A percentile compares a stretch with the other conserved stretches of the same genome.
phyloP scores from a whole-genome alignment of 2,888 invertebrate species.

The Hoplodrina blanda region DNA sequence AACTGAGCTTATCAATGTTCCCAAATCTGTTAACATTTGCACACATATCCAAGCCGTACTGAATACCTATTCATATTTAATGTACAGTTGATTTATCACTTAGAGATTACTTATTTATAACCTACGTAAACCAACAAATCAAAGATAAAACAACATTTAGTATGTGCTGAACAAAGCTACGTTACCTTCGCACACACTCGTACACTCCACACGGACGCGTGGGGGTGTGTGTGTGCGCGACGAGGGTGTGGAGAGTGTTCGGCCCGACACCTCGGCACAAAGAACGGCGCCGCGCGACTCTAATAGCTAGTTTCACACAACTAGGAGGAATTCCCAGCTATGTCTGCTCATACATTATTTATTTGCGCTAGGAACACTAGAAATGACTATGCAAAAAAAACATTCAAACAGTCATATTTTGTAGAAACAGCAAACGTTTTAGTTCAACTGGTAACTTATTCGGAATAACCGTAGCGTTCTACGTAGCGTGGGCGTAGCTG shows the following conservation, averaged over 20 bases:
- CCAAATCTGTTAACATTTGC: no score
- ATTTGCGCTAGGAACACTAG: background rate
- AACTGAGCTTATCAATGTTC: no score
- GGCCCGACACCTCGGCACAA: conserved; percentile 88
- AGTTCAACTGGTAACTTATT: no score
- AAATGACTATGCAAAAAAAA: background rate
- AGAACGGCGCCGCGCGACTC: conserved; percentile 73
- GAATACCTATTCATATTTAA: background rate
- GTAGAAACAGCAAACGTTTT: background rate
- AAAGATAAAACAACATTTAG: conserved; percentile 58
- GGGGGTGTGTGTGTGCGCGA: conserved; percentile 29
- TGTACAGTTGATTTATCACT: background rate
- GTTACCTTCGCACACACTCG: conserved; percentile 16
- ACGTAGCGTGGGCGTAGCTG: conserved; percentile 29
- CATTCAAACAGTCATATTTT: background rate
- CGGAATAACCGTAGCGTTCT: background rate
- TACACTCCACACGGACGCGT: background rate
- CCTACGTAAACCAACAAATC: conserved; percentile 38
- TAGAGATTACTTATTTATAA: conserved; percentile 19
- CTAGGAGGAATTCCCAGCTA: conserved; percentile 68
- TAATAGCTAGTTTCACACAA: conserved; percentile 84
- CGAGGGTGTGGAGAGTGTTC: conserved; percentile 70
- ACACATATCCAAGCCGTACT: no score
- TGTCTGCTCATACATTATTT: conserved; percentile 47
- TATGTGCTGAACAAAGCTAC: conserved; percentile 48